These are phyloP conservation scores for Halichoeres trimaculatus DNA, from an alignment of 2,113 vertebrate species.

Conservation along the genomic window DNA sequence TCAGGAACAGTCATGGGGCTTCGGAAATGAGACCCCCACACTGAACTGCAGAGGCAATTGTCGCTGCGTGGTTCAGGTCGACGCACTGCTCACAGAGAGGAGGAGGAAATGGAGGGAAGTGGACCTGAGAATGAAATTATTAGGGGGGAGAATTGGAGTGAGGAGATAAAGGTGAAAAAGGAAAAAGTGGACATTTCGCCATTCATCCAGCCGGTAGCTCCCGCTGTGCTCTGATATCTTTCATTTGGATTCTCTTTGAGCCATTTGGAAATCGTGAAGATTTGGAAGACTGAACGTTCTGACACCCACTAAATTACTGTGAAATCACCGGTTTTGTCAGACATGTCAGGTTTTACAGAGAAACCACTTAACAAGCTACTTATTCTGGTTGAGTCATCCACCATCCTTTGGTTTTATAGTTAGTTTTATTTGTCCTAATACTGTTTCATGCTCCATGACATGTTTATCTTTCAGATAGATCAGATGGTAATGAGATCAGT, in stretches of 20 bases:
- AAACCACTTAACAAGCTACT: too few species aligned
- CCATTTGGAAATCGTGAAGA: background rate
- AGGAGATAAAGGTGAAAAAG: background rate
- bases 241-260: background rate
- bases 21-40: conserved; percentile 73
- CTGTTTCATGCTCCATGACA: too few species aligned
- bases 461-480: too few species aligned
- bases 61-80: conserved; percentile 70
- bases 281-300: background rate
- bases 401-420: too few species aligned
- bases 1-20: conserved; percentile 73
- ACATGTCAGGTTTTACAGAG: too few species aligned
- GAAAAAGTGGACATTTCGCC: conserved; percentile 1
- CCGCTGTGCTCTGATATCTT: background rate
- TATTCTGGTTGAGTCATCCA: too few species aligned
- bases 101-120: conserved; percentile 19
- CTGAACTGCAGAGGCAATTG: conserved; percentile 78
- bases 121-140: conserved; percentile 27
- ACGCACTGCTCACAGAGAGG: conserved; percentile 49
- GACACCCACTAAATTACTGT: background rate
- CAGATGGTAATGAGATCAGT: too few species aligned
- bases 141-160: background rate
- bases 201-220: background rate
- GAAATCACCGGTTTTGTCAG: background rate
- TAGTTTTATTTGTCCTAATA: too few species aligned